Evolutionary conservation across 2,113 vertebrate species (phyloP).

Genomic region (Hassar affinis): DNA sequence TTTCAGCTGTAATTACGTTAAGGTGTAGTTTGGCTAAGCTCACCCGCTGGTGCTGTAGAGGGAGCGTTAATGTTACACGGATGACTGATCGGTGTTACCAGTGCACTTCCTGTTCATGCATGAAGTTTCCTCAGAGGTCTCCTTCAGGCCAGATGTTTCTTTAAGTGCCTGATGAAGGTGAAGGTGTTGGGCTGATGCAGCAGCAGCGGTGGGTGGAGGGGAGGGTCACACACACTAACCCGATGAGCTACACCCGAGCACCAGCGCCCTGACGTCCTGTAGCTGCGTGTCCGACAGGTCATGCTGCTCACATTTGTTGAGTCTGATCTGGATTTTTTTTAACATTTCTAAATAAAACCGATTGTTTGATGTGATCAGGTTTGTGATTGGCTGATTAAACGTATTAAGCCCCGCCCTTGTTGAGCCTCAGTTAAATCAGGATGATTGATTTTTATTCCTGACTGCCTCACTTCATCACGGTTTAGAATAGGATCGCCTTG

Average conservation of each 20-base stretch:
- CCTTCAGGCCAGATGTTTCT: constrained; percentile 45
- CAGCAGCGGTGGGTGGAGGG: constrained; percentile 90
- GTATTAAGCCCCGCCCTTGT: neutral
- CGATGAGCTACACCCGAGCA: constrained; percentile 89
- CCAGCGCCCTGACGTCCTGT: constrained; percentile 67
- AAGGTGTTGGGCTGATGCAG: constrained; percentile 81
- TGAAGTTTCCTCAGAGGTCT: no score
- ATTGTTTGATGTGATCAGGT: neutral
- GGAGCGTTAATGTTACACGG: no score
- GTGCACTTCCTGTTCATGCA: no score
- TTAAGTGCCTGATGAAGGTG: constrained; percentile 87
- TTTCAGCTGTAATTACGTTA: neutral
- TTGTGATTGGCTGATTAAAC: neutral
- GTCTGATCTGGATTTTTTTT: neutral
- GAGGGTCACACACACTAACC: no score
- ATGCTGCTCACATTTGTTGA: neutral
- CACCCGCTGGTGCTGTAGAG: neutral
- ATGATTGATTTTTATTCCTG: no score
- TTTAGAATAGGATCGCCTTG: neutral
- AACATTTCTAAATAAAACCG: neutral
- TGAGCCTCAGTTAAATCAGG: neutral
- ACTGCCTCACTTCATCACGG: neutral
- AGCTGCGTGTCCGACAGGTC: neutral
- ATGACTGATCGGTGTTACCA: no score
- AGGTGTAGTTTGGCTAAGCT: neutral